A percentile compares a stretch with the other conserved stretches of the same genome.
Evolutionary conservation across 2,888 invertebrate genomes (phyloP).

Genomic region (Hyposoter didymator): DNA sequence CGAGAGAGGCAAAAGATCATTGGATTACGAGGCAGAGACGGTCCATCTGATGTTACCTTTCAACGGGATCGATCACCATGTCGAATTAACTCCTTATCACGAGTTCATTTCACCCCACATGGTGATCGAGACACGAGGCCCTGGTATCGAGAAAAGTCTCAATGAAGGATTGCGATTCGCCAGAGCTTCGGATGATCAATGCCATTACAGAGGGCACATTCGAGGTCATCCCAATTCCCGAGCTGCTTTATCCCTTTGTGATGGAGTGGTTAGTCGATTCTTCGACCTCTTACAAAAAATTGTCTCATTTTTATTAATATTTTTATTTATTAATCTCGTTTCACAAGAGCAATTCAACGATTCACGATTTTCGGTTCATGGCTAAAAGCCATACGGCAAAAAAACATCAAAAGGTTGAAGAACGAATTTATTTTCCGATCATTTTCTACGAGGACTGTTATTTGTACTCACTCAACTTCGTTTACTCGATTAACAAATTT

Average conservation of each 20-base stretch:
- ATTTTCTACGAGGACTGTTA: too few species aligned
- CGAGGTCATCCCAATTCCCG: slow-evolving; percentile 83
- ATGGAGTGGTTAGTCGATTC: slow-evolving; percentile 82
- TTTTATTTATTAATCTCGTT: slow-evolving; percentile 15
- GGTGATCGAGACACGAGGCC: slow-evolving; percentile 89
- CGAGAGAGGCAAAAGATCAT: slow-evolving; percentile 73
- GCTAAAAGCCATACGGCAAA: background rate
- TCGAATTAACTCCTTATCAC: slow-evolving; percentile 85
- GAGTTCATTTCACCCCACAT: slow-evolving; percentile 86
- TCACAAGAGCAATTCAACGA: background rate
- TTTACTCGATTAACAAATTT: background rate
- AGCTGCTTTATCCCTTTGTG: slow-evolving; percentile 85
- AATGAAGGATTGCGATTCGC: slow-evolving; percentile 74
- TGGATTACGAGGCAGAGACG: slow-evolving; percentile 67
- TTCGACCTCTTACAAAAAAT: slow-evolving; percentile 22
- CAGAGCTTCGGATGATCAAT: slow-evolving; percentile 78
- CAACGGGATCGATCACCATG: slow-evolving; percentile 81
- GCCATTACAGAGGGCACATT: slow-evolving; percentile 86
- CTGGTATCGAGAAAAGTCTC: slow-evolving; percentile 84
- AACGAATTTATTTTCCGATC: background rate
- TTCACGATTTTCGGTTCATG: background rate
- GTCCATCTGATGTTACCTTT: slow-evolving; percentile 80
- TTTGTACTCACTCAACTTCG: background rate
- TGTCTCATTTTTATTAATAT: slow-evolving; percentile 10
- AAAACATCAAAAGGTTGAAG: background rate